Base-by-base conservation (phyloP, 2,797 vertebrate genomes). In the Neopelma chrysocephalum region DNA sequence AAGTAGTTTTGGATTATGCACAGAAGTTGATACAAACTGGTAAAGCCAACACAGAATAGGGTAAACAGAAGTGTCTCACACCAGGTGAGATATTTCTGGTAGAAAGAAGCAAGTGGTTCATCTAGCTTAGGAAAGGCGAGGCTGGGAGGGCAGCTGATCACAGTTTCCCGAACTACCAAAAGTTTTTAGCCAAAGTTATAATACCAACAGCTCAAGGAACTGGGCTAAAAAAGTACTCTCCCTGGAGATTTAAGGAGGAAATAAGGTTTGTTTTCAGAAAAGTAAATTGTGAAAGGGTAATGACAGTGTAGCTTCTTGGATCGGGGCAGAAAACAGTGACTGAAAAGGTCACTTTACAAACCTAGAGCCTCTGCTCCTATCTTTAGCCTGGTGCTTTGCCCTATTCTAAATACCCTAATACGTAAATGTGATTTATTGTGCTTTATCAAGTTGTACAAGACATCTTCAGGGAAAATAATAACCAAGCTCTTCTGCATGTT, bases 381-480 rank as follows among this genome's bases (percentile, higher is more conserved):
- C 89, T 90, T 96, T 94, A 95, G 79, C 79, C 64, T 90, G 62
- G 76, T 61, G 75, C 54, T 87, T 62, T 83, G 70, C 61, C 82
- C 68, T 79, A 3, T 80, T 84, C 71, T 87, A 48, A 97, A 92
- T 69, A 82, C 64, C 90, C 92, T 87, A 94, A 96, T 86, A 95
- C 96, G 94, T 96, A 96, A 93, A 93, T 80, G 57, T 32, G 82
- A 17, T 90, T 91, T 82, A 75, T 80, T 91, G 83, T 71, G 22
- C 72, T 51, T 68, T 83, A 96, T 94, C 94, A 89, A 96, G 76
- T 79, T 69, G 57, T 91, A 88, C 71, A 91, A 72, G 78, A 64
- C 84, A 34, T 89, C 93, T 89, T 77, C 87, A 96, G 94, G 89
- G 94, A 96, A 97, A 97, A 97, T 82, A 97, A 93, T 85, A 92